Conservation (phyloP, 92 coral and sea anemone species). For the Parazoanthus swiftii region DNA sequence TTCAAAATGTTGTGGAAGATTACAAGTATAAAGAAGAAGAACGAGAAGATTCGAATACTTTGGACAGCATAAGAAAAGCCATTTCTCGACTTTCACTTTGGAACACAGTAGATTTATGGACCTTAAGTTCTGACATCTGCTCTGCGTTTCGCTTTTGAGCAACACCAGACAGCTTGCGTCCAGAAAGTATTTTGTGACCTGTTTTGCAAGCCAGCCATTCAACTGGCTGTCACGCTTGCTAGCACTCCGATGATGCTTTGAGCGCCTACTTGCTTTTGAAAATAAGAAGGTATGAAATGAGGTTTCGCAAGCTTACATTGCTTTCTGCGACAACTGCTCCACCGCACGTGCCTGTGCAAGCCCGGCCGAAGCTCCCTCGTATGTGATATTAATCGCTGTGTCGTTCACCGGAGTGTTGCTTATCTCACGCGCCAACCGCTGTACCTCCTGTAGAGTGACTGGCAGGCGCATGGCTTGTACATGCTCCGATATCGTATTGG, state of each 20-base stretch:
- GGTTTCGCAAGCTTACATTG: slow-evolving; percentile 58
- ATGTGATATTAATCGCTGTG: slow-evolving; percentile 76
- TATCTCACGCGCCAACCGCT: slow-evolving; percentile 72
- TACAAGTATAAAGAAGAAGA: too few species aligned
- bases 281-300: too few species aligned
- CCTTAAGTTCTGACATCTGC: too few species aligned
- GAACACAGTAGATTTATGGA: too few species aligned
- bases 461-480: slow-evolving; percentile 77
- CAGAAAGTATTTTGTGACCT: too few species aligned
- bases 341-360: slow-evolving; percentile 76
- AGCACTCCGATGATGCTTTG: too few species aligned
- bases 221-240: neutral
- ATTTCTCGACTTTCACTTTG: too few species aligned
- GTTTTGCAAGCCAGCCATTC: neutral
- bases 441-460: slow-evolving; percentile 72
- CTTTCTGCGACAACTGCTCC: slow-evolving; percentile 74
- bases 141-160: too few species aligned
- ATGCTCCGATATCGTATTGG: slow-evolving; percentile 71
- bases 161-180: too few species aligned
- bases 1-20: too few species aligned
- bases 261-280: neutral
- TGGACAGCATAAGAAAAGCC: too few species aligned
- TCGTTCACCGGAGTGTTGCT: slow-evolving; percentile 66
- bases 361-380: slow-evolving; percentile 80
- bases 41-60: too few species aligned